Percentiles rank a stretch among this genome's conserved stretches.
phyloP scores from a whole-genome alignment of 1,140 invertebrate species.

The Drosophila takahashii region DNA sequence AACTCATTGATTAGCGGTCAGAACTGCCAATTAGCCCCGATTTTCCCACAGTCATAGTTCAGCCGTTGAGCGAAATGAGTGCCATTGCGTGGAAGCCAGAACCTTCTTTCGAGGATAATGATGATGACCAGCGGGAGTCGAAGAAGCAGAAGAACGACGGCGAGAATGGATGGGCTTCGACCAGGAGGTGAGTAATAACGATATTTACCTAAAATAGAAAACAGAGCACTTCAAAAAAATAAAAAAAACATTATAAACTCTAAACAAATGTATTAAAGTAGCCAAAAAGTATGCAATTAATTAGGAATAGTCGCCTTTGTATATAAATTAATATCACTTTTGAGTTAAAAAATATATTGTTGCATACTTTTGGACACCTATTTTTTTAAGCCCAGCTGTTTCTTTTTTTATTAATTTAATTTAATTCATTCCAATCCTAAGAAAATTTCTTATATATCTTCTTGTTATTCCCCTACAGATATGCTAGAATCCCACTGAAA shows the following conservation, averaged over 20 bases:
- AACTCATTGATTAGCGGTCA: conserved; percentile 55
- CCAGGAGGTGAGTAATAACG: conserved; percentile 29
- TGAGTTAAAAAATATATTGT: too few relatives aligned
- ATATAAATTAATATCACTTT: too few relatives aligned
- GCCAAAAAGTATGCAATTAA: too few relatives aligned
- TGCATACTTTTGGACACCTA: too few relatives aligned
- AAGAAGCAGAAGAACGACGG: conserved; percentile 1
- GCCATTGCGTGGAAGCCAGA: conserved; percentile 25
- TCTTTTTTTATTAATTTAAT: too few relatives aligned
- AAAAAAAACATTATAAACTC: too few relatives aligned
- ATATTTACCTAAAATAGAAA: not conserved
- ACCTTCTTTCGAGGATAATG: conserved; percentile 20
- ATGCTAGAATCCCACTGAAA: conserved; percentile 24
- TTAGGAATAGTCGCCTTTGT: too few relatives aligned
- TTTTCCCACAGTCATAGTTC: conserved; percentile 25
- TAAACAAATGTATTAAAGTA: too few relatives aligned
- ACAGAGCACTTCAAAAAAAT: not conserved
- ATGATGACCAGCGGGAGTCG: conserved; percentile 22
- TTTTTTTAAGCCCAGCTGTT: too few relatives aligned
- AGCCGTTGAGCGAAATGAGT: conserved; percentile 39
- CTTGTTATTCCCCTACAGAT: conserved; percentile 5
- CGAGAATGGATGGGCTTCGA: conserved; percentile 3
- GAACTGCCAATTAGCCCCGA: conserved; percentile 46
- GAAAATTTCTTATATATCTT: too few relatives aligned
- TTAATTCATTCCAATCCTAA: too few relatives aligned